Evolutionary conservation across 2,797 vertebrate genomes (phyloP).

Genomic region (Florisuga fusca): DNA sequence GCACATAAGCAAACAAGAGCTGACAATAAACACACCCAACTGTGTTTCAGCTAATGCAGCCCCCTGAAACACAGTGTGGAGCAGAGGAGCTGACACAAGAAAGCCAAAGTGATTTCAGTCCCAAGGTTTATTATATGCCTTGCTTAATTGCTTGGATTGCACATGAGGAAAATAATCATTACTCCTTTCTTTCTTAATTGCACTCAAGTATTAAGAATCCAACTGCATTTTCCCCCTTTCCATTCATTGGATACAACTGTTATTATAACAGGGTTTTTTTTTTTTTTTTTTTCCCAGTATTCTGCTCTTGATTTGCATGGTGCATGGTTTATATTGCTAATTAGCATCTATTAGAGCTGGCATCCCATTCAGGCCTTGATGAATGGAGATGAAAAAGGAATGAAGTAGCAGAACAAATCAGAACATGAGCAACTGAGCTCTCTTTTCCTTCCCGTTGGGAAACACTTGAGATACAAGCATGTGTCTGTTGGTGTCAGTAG

Average conservation of each 20-base stretch:
- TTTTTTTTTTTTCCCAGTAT: neutral
- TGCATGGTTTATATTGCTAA: constrained; percentile 40
- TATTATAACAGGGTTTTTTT: neutral
- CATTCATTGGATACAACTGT: neutral
- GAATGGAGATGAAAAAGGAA: constrained; percentile 33
- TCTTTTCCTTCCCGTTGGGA: neutral
- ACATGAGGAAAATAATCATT: constrained; percentile 26
- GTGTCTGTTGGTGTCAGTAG: neutral
- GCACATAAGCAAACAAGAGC: neutral
- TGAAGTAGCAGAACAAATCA: constrained; percentile 32
- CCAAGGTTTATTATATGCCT: neutral
- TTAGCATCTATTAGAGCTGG: constrained; percentile 32
- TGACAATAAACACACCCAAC: neutral
- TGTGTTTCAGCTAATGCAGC: neutral
- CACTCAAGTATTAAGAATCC: neutral
- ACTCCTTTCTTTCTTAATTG: constrained; percentile 42
- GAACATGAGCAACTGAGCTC: neutral
- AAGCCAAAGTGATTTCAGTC: neutral
- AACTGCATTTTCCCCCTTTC: neutral
- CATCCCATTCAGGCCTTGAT: constrained; percentile 29
- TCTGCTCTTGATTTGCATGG: constrained; percentile 19
- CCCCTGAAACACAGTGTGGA: neutral
- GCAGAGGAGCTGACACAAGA: neutral
- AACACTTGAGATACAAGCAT: neutral
- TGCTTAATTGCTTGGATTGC: constrained; percentile 37